Conservation (phyloP, 2,888 invertebrate species). For the Heliconius sara region DNA sequence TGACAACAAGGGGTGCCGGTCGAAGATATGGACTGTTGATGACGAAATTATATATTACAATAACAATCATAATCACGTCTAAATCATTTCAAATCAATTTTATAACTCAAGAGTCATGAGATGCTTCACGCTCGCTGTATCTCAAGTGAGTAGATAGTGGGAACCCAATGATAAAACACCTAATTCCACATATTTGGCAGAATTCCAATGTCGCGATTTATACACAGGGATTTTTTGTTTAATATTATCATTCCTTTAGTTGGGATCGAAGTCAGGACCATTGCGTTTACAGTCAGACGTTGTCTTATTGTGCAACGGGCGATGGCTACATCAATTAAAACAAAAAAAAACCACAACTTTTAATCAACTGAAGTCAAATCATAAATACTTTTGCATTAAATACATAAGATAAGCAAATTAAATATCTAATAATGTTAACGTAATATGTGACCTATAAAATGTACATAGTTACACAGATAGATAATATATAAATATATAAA, state of each 20-base stretch:
- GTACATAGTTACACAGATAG: background rate
- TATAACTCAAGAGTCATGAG: background rate
- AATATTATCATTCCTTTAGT: no score
- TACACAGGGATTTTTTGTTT: no score
- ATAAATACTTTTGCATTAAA: no score
- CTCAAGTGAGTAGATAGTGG: no score
- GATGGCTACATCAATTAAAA: background rate
- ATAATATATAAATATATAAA: background rate
- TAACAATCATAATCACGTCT: constrained; percentile 50
- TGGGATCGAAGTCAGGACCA: background rate
- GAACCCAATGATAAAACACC: no score
- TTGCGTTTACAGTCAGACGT: background rate
- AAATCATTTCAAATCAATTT: background rate
- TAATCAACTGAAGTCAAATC: no score
- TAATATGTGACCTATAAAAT: background rate
- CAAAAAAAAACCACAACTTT: background rate
- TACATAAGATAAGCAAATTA: background rate
- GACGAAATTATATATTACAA: constrained; percentile 50
- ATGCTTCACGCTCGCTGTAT: no score
- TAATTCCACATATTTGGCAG: no score
- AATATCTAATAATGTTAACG: background rate
- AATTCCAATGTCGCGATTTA: no score
- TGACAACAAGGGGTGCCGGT: constrained; percentile 52
- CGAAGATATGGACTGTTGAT: constrained; percentile 52
- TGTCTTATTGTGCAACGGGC: background rate